Conservation (phyloP, 2,888 invertebrate species). For the Hetaerina titia region DNA sequence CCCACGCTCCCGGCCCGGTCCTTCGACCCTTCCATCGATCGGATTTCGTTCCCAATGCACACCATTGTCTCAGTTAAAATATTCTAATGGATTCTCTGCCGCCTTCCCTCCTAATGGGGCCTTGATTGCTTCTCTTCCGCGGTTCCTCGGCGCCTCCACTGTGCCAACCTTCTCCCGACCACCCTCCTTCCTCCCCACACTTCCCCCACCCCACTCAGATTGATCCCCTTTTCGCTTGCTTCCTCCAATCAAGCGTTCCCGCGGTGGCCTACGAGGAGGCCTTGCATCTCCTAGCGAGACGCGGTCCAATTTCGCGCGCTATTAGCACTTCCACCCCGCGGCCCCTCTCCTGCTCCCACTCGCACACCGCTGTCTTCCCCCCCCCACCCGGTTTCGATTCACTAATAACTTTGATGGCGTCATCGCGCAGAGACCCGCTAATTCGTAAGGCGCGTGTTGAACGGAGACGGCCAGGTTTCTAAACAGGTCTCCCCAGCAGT, state of each 20-base stretch:
- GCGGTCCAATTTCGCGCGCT: neutral
- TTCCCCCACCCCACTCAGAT: too few species aligned
- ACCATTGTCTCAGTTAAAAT: constrained; percentile 10
- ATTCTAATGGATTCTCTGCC: constrained; percentile 18
- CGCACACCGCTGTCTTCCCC: neutral
- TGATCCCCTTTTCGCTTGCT: too few species aligned
- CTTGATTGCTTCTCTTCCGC: neutral
- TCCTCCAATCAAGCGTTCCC: neutral
- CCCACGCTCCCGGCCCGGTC: neutral
- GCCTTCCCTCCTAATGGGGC: neutral
- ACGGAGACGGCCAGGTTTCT: too few species aligned
- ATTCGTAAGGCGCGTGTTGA: neutral
- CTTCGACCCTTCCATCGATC: neutral
- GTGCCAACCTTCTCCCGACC: too few species aligned
- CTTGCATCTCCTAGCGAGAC: neutral
- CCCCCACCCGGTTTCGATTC: neutral
- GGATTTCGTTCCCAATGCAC: neutral
- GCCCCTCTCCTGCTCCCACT: neutral
- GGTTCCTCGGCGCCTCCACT: neutral
- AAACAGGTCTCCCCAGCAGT: too few species aligned
- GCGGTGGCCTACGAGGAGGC: neutral
- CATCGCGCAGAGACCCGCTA: neutral
- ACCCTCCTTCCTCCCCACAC: too few species aligned
- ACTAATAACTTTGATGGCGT: neutral
- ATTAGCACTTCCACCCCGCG: neutral